Evolutionary conservation across 2,888 invertebrate species (phyloP), one percentile per base, ranked within the genome.

Genomic region (Acholoe squamosa): DNA sequence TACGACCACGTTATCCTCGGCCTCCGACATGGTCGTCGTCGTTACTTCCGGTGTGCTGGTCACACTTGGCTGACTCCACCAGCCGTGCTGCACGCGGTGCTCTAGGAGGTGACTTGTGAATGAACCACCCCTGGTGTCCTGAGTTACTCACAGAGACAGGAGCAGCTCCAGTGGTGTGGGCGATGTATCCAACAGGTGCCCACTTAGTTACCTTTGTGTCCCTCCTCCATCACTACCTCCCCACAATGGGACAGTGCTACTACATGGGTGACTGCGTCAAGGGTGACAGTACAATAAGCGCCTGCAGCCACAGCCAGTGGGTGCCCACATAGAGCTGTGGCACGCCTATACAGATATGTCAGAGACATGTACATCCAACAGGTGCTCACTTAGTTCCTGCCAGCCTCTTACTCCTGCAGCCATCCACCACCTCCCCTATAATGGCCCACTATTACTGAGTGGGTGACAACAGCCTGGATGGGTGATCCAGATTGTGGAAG

Each of bases 1-100:
- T 19, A 52, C 84, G 28, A 90, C 54, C n/a, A 67, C 77, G 84
- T 90, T 77, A 56, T 90, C 90, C n/a, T 89, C 89, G 10, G 33
- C 7, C 0, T 89, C 89, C 19, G 52, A 31, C 51, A 12, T 56
- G 34, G 80, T 33, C 71, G 19, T 89, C n/a, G 61, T 22, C n/a
- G 56, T 10, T 31, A 33, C 80, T 16, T 25, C 80, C 43, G n/a
- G 34, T 80, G 33, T 19, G 34, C 28, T 16, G 34, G 33, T 22
- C 80, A 33, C 34, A 22, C 80, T n/a, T 76, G 3, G n/a, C 61
- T 7, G 19, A 3, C 61, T 19, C 10, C 43, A 43, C 43, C 43
- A 10, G n/a, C n/a, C 43, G 43, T 3, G 43, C 3, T 43, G 43
- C 43, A 7, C 43, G 43, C 43, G 10, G 5, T 43, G 43, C 43